Base-by-base conservation (phyloP, 2,888 invertebrate species). In the Stegana nigrithorax region DNA sequence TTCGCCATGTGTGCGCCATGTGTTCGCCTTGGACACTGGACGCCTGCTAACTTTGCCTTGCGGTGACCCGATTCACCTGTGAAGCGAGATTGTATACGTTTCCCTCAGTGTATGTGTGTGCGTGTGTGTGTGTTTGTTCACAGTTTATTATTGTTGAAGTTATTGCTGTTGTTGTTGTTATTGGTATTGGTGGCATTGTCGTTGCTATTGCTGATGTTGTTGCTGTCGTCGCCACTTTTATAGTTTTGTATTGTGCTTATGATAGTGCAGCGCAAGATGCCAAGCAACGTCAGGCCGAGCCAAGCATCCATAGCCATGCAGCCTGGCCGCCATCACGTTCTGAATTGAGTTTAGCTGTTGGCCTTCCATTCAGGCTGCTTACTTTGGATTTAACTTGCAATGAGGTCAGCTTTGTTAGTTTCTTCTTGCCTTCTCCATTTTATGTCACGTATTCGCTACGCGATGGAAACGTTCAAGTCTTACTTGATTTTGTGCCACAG, bases 41-140 rank as follows among this genome's bases (percentile, higher is more conserved):
- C 39, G 39, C 39, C 39, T 14, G 39, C 39, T 14, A 39, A 10
- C 14, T 14, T n/a, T 39, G 32, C n/a, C 12, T 39, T 62, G 59
- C 59, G 65, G 63, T 73, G 75, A 76, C 75, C 75, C 70, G 67
- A 73, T 80, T 80, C 78, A 75, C 75, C 75, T 79, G 76, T 70
- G n/a, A 39, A 14, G 64, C 66, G 60, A 68, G 67, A 59, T 62
- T 59, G 50, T 70, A n/a, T n/a, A n/a, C n/a, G n/a, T n/a, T n/a
- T n/a, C n/a, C n/a, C n/a, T n/a, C n/a, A n/a, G n/a, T n/a, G n/a
- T n/a, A n/a, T n/a, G n/a, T n/a, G n/a, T n/a, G n/a, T n/a, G n/a
- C n/a, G n/a, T n/a, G n/a, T n/a, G n/a, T n/a, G n/a, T n/a, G n/a
- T n/a, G n/a, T n/a, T n/a, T n/a, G n/a, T n/a, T n/a, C n/a, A n/a